Conservation (phyloP, 2,797 vertebrate species). For the Acanthopagrus latus region DNA sequence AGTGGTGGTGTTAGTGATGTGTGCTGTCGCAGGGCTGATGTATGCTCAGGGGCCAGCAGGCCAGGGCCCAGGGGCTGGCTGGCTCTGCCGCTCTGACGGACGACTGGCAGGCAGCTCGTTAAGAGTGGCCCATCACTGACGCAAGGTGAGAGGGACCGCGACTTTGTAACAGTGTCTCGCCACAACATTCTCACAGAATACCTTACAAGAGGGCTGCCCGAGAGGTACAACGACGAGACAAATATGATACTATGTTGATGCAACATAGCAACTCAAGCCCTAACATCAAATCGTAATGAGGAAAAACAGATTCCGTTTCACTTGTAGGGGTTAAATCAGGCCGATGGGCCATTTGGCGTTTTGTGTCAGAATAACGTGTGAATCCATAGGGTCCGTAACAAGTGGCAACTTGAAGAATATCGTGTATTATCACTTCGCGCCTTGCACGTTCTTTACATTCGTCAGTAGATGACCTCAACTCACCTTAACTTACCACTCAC, state of each 20-base stretch:
- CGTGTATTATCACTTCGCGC: neutral
- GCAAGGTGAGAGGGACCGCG: slow-evolving; percentile 66
- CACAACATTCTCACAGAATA: slow-evolving; percentile 52
- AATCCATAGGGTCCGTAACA: neutral
- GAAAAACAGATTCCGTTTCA: slow-evolving; percentile 13
- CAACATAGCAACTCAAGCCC: slow-evolving; percentile 20
- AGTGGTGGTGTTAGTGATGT: slow-evolving; percentile 78
- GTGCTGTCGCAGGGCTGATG: slow-evolving; percentile 76
- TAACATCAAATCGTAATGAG: neutral
- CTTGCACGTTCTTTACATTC: neutral
- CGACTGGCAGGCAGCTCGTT: slow-evolving; percentile 80
- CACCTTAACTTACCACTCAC: neutral
- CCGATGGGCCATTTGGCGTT: neutral
- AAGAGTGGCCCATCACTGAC: slow-evolving; percentile 72
- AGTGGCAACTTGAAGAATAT: slow-evolving; percentile 22
- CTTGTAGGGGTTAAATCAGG: slow-evolving; percentile 6
- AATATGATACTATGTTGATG: slow-evolving; percentile 34
- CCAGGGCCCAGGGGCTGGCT: slow-evolving; percentile 71
- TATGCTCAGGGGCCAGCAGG: slow-evolving; percentile 81
- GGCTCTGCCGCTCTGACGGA: slow-evolving; percentile 73
- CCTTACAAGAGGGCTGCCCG: slow-evolving; percentile 40
- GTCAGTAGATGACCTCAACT: neutral
- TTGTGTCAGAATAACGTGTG: neutral
- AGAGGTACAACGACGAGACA: slow-evolving; percentile 36
- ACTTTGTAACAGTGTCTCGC: slow-evolving; percentile 56